Percentiles rank a stretch among this genome's conserved stretches.
These are phyloP conservation scores for Dromius quadrimaculatus DNA, from an alignment of 2,888 invertebrate genomes.

Conservation along the genomic window DNA sequence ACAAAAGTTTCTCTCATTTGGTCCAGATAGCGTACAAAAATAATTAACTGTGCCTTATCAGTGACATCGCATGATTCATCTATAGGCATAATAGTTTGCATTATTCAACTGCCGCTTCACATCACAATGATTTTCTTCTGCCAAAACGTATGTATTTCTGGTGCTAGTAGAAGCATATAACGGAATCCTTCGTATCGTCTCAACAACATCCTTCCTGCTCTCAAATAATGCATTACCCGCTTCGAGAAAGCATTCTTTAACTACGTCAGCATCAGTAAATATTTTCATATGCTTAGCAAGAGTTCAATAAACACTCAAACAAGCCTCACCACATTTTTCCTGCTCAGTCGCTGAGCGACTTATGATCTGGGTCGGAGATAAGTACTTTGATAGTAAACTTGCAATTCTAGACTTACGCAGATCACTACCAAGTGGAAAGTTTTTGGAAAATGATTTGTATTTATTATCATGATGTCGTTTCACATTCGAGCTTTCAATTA, in stretches of 20 bases:
- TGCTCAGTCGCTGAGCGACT: too few species aligned
- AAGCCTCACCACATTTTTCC: too few species aligned
- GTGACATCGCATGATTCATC: constrained; percentile 58
- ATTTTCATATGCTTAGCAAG: too few species aligned
- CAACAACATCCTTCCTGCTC: constrained; percentile 49
- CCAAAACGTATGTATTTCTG: constrained; percentile 58
- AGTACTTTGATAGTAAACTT: too few species aligned
- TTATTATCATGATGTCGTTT: constrained; percentile 49
- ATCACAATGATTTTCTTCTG: constrained; percentile 55
- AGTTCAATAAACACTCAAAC: too few species aligned
- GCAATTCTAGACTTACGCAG: constrained; percentile 44
- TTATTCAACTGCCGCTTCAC: too few species aligned
- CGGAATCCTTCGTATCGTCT: constrained; percentile 55
- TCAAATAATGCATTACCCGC: too few species aligned
- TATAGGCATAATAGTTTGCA: constrained; percentile 46
- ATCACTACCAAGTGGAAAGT: constrained; percentile 54
- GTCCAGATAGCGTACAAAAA: constrained; percentile 56
- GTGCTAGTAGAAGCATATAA: constrained; percentile 57
- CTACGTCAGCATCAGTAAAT: too few species aligned
- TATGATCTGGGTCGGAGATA: too few species aligned
- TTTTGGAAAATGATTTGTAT: constrained; percentile 56
- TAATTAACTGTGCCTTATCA: constrained; percentile 59
- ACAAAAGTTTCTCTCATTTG: neutral
- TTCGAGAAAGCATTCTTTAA: too few species aligned
- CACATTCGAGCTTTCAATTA: constrained; percentile 45